These are phyloP conservation scores for Nephrotoma guestfalica DNA, from an alignment of 2,888 invertebrate species.

Conservation along the genomic window DNA sequence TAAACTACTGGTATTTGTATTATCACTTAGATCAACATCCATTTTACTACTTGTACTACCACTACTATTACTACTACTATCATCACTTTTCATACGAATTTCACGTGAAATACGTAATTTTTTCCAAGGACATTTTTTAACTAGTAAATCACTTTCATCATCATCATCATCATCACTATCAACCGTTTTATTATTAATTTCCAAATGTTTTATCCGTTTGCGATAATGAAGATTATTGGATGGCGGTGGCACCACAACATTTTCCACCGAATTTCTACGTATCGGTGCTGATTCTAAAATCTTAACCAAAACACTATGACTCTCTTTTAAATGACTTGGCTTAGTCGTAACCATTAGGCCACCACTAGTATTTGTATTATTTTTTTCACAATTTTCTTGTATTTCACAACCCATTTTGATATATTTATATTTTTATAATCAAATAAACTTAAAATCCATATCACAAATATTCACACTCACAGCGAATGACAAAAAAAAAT, in stretches of 20 bases:
- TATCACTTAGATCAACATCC: constrained; percentile 23
- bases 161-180: not conserved
- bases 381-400: constrained; percentile 18
- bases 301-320: constrained; percentile 49
- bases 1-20: not conserved
- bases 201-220: constrained; percentile 3
- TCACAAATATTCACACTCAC: not conserved
- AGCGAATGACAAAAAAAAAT: not conserved
- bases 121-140: constrained; percentile 31
- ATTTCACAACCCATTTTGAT: constrained; percentile 32
- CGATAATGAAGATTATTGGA: constrained; percentile 10
- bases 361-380: constrained; percentile 2
- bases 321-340: constrained; percentile 35
- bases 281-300: constrained; percentile 41
- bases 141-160: constrained; percentile 4
- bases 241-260: constrained; percentile 7
- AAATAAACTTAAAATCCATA: not conserved
- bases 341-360: not conserved
- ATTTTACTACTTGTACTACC: constrained; percentile 1
- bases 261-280: constrained; percentile 4
- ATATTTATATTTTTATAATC: not conserved
- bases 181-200: not conserved
- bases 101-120: constrained; percentile 32
- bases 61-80: constrained; percentile 4
- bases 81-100: constrained; percentile 18